Evolutionary conservation across 2,797 vertebrate genomes (phyloP), one percentile per base, ranked within the genome.

Genomic region (Melanotaenia pygmaea): DNA sequence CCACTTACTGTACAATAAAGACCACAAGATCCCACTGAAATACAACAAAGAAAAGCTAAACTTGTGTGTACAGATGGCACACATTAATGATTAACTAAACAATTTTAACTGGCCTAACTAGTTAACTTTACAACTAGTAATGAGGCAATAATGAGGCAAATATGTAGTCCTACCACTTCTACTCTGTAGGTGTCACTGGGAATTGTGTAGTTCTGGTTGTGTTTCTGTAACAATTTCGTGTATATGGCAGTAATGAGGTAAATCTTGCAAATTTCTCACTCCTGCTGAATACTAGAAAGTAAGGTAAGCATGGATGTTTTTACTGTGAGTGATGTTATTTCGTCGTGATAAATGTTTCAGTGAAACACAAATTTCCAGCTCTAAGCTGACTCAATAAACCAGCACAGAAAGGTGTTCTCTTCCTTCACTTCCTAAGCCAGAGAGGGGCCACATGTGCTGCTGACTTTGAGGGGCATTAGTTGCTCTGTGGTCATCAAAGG

Each of bases 401-500:
- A 26, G 7, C 7, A 14, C 56, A 60, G 74, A 69, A 68, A 70
- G 35, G 62, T 30, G 54, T 30, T 57, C 14, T 57, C 28, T 73
- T 63, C 62, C 38, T 63, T 54, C 58, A 64, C 38, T 61, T 51
- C 60, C 67, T 72, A 2, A 60, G 22, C 59, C 79, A 59, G 57
- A 16, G 76, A 79, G 64, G 79, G 91, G 87, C 82, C 89, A 89
- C 93, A 93, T 91, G 82, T 94, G 93, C 64, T 58, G 88, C 66
- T 79, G 88, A 62, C 83, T 85, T 84, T 89, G 87, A 88, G 86
- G 70, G 90, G 93, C 92, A 91, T 93, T 90, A 92, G 88, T 85
- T n/a, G 86, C 87, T 86, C 91, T 87, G 88, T 87, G 93, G 95
- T 95, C 96, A 96, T 96, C 95, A 96, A 94, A 94, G 92, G 91